Base-by-base conservation (phyloP, 2,888 invertebrate genomes). In the Torymus tubicola region DNA sequence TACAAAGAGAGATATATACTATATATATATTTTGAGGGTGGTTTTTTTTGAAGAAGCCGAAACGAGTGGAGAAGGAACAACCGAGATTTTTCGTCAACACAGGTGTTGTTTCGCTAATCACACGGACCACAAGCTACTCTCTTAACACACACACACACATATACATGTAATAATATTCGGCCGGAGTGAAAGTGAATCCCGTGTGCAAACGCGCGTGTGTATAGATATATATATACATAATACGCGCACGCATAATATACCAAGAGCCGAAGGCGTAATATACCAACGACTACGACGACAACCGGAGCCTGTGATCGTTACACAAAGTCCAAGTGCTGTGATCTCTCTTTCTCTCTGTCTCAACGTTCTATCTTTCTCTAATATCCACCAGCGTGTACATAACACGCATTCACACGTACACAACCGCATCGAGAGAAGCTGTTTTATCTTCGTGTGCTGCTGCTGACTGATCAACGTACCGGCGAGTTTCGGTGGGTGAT, bases 141-240 rank as follows among this genome's bases (percentile, higher is more conserved):
- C 42, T 42, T 8, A 21, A 21, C 1, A 42, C 42, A 42, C 8
- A 42, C 42, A 53, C 24, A 61, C n/a, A 50, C 42, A 63, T 3
- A 42, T 14, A 3, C 21, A 64, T 31, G 57, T 14, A 63, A 18
- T 57, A 42, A 42, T 65, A 57, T 74, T 57, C 57, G 73, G 73
- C 57, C 73, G 64, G 42, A 77, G 77, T 77, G 77, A 77, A 77
- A 77, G 77, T 77, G 77, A 77, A 70, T 70, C 55, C 57, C 57
- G 57, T 21, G 64, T 16, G 53, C 14, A 61, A 53, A 53, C 5
- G 21, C 57, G 67, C 58, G 73, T 64, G 64, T 73, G 63, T 50
- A 24, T 12, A 42, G 24, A 68, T 31, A 72, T 14, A 53, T 8
- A 42, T 65, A 65, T 50, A 52, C 42, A 52, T 50, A 65, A 42